Evolutionary conservation across 1,140 invertebrate genomes (phyloP).

Genomic region (Choristoneura fumiferana): DNA sequence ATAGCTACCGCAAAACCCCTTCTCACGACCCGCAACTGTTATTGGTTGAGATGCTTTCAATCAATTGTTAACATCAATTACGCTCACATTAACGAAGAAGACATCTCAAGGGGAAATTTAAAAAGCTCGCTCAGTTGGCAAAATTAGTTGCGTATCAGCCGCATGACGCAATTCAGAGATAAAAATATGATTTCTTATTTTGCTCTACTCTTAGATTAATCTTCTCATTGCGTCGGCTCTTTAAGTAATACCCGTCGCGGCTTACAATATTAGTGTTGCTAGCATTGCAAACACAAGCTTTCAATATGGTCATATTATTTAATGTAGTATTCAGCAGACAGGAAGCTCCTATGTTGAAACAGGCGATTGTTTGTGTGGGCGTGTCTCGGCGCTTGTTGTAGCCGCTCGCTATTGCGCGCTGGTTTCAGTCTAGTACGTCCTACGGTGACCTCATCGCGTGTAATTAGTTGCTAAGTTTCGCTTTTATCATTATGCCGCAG

Average conservation of each 20-base stretch:
- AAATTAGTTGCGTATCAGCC: constrained; percentile 1
- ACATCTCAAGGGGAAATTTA: too few species aligned
- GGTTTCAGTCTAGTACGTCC: constrained; percentile 21
- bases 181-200: neutral
- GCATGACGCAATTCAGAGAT: constrained; percentile 1
- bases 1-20: too few species aligned
- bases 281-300: neutral
- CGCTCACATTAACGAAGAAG: too few species aligned
- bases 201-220: constrained; percentile 3
- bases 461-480: constrained; percentile 40
- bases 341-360: constrained; percentile 53
- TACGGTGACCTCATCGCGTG: constrained; percentile 42
- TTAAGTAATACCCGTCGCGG: neutral
- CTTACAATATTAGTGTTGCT: neutral
- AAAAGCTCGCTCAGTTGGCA: neutral
- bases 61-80: too few species aligned
- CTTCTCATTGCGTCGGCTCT: neutral
- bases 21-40: too few species aligned
- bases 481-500: constrained; percentile 32
- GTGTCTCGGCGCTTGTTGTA: constrained; percentile 51
- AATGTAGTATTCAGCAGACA: constrained; percentile 44
- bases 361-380: constrained; percentile 52
- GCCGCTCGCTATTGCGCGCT: constrained; percentile 54
- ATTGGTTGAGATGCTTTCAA: too few species aligned
- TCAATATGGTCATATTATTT: neutral